A percentile compares a stretch with the other conserved stretches of the same genome.
These are phyloP conservation scores for Ormyrus nitidulus DNA, from an alignment of 2,888 invertebrate genomes.

Conservation along the genomic window DNA sequence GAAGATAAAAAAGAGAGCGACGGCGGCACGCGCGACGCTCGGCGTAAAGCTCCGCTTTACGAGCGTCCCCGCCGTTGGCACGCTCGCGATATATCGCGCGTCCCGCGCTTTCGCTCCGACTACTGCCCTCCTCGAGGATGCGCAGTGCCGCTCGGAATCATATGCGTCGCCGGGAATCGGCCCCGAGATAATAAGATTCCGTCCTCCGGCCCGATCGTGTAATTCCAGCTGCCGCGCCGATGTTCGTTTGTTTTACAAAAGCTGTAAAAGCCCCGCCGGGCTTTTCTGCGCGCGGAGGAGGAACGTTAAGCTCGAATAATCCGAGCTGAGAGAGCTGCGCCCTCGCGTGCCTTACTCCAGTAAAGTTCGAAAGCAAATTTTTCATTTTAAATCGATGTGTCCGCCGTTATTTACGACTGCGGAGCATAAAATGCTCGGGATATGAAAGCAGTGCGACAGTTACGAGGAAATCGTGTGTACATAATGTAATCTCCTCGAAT, in stretches of 20 bases:
- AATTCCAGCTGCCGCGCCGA: no score
- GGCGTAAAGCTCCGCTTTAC: constrained; percentile 30
- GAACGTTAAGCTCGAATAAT: neutral
- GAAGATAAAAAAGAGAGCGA: neutral
- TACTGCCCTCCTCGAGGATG: neutral
- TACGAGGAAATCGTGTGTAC: neutral
- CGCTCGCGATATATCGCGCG: constrained; percentile 8
- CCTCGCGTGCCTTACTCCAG: no score
- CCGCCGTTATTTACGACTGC: no score
- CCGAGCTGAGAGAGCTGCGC: neutral
- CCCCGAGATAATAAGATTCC: neutral
- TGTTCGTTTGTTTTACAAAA: neutral
- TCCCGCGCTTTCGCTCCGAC: neutral
- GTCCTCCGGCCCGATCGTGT: no score
- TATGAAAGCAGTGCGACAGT: neutral
- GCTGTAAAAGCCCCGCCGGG: no score
- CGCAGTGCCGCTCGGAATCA: neutral
- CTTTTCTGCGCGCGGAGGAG: neutral
- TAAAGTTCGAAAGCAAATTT: no score
- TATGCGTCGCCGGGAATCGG: constrained; percentile 6
- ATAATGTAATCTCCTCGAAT: no score
- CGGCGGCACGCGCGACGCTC: constrained; percentile 9
- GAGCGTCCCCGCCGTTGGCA: constrained; percentile 21
- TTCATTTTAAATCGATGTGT: no score
- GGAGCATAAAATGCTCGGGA: neutral